These are phyloP conservation scores for Himalopsyche kuldschensis DNA, from an alignment of 2,888 invertebrate species.

Conservation along the genomic window DNA sequence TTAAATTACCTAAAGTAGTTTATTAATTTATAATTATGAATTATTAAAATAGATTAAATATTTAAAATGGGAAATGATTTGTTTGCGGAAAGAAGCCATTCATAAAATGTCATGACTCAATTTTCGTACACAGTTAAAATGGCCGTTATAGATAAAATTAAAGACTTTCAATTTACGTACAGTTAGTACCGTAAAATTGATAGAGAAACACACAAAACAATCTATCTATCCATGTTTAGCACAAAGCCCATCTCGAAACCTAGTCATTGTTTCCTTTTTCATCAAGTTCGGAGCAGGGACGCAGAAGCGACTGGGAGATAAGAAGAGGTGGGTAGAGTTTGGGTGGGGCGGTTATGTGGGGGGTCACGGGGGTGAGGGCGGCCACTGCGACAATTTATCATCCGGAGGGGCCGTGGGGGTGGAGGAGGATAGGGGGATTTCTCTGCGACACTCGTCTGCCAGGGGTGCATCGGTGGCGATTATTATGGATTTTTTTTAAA, in stretches of 20 bases:
- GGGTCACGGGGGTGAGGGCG: slow-evolving; percentile 40
- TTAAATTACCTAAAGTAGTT: no score
- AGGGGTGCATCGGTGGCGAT: slow-evolving; percentile 41
- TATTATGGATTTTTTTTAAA: no score
- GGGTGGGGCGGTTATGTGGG: slow-evolving; percentile 35
- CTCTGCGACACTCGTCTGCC: slow-evolving; percentile 48
- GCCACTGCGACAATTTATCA: slow-evolving; percentile 43
- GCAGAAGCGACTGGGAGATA: slow-evolving; percentile 39
- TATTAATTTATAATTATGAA: no score
- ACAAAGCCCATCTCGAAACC: not conserved
- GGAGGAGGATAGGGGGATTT: slow-evolving; percentile 44
- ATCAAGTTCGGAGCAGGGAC: slow-evolving; percentile 37
- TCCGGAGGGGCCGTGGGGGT: slow-evolving; percentile 40
- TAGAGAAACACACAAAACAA: not conserved
- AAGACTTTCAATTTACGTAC: not conserved
- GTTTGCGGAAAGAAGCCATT: no score
- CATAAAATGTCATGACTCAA: no score
- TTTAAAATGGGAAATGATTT: no score
- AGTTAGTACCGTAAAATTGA: not conserved
- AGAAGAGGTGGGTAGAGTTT: slow-evolving; percentile 33
- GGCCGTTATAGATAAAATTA: no score
- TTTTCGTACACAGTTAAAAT: no score
- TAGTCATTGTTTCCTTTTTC: slow-evolving; percentile 39
- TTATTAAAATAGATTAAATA: no score
- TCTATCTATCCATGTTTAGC: not conserved